phyloP scores from a whole-genome alignment of 2,888 invertebrate species.

The Psylliodes chrysocephalus region DNA sequence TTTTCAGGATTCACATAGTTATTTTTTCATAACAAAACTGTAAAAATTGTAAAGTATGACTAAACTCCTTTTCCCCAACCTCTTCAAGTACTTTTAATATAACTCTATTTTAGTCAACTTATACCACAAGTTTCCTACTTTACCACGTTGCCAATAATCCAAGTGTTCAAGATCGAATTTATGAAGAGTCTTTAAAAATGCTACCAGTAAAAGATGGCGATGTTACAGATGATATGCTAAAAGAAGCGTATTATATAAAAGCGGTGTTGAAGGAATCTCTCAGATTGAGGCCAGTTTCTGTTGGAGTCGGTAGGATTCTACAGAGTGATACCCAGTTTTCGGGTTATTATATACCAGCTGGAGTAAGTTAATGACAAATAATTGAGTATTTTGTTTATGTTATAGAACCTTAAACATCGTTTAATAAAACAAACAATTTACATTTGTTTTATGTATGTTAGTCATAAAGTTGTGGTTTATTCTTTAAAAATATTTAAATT shows the following conservation, averaged over 20 bases:
- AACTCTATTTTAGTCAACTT: slow-evolving; percentile 79
- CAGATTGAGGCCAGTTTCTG: slow-evolving; percentile 82
- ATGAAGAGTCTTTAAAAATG: slow-evolving; percentile 60
- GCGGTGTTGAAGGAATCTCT: slow-evolving; percentile 87
- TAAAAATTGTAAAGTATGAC: no score
- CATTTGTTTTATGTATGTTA: no score
- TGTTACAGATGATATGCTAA: slow-evolving; percentile 70
- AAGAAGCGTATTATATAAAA: slow-evolving; percentile 77
- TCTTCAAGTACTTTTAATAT: no score
- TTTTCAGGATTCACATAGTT: no score
- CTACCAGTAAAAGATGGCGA: slow-evolving; percentile 66
- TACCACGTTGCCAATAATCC: slow-evolving; percentile 82
- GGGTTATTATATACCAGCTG: slow-evolving; percentile 79
- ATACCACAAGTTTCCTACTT: slow-evolving; percentile 78
- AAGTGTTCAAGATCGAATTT: slow-evolving; percentile 70
- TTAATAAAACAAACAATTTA: no score
- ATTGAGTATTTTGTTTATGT: no score
- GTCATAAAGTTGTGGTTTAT: no score
- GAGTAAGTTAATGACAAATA: no score
- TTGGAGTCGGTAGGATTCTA: slow-evolving; percentile 83
- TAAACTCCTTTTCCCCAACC: no score
- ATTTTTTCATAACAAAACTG: no score
- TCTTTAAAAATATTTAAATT: no score
- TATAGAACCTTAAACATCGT: no score
- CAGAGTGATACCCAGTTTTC: slow-evolving; percentile 76